phyloP scores from a whole-genome alignment of 2,888 invertebrate species.

The Caenorhabditis wallacei region DNA sequence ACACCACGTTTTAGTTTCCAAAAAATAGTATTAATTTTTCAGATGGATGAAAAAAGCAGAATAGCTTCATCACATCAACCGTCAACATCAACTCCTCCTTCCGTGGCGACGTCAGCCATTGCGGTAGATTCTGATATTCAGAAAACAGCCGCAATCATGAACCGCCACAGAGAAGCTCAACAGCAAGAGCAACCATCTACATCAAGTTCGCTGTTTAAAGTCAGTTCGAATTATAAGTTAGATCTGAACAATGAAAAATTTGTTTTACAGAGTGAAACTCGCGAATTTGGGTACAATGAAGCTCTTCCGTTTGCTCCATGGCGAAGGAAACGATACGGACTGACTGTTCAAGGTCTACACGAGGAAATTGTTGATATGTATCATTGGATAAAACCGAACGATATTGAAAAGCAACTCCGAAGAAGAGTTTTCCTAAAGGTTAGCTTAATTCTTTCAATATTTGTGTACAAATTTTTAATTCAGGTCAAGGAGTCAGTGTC shows the following conservation, averaged over 20 bases:
- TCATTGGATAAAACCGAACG: slow-evolving; percentile 94
- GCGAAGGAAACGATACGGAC: slow-evolving; percentile 71
- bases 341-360: slow-evolving; percentile 87
- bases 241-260: background rate
- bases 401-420: slow-evolving; percentile 93
- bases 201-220: slow-evolving; percentile 31
- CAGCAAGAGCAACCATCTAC: slow-evolving; percentile 46
- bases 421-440: slow-evolving; percentile 93
- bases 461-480: no score
- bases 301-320: slow-evolving; percentile 69
- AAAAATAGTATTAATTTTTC: slow-evolving; percentile 8
- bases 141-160: slow-evolving; percentile 1
- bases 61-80: slow-evolving; percentile 35
- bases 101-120: background rate
- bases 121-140: background rate
- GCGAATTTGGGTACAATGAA: slow-evolving; percentile 64
- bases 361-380: slow-evolving; percentile 98
- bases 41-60: slow-evolving; percentile 54
- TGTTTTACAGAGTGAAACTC: slow-evolving; percentile 37
- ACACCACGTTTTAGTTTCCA: no score
- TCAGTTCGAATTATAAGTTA: background rate
- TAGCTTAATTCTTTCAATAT: no score
- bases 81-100: slow-evolving; percentile 25
- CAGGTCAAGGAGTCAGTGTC: slow-evolving; percentile 66
- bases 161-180: background rate